Evolutionary conservation across 2,113 vertebrate genomes (phyloP), one percentile per base, ranked within the genome.

Genomic region (Thamnaconus septentrionalis): DNA sequence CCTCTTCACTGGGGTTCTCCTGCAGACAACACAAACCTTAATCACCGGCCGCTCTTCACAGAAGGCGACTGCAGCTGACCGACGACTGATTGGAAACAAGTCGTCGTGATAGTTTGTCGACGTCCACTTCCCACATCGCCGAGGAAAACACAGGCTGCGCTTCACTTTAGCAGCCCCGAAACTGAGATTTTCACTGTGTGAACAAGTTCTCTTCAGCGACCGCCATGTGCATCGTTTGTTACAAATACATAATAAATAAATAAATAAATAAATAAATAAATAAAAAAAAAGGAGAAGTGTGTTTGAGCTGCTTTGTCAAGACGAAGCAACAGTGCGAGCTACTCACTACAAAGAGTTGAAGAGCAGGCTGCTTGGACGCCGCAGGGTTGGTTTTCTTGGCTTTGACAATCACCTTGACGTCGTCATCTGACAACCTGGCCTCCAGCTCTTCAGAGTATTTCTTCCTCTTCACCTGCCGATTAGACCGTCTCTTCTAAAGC

Each of bases 1-100:
- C 97, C 87, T 99, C 97, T 85, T 99, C 97, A 87, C 93, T 96
- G 41, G 97, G 97, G 80, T 99, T 99, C 81, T 99, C 97, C 97
- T 99, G 41, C 1, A 64, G 51, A 73, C 18, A 31, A 2, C 18
- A 31, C 18, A 31, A 31, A 31, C 18, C 18, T 31, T 31, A 31
- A 31, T 31, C 18, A 31, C 18, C 18, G 2, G 18, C 18, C 18
- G 2, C 18, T 31, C 18, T 31, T 31, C 18, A 31, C 2, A 31
- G 18, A 2, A 31, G 18, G 18, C 18, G 18, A 31, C 18, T 31
- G 18, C 18, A 31, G 18, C 18, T 31, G 18, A 31, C 18, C 18
- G 18, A 31, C 18, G 18, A 31, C 18, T 31, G 18, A 31, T 31
- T 31, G 18, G 18, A 31, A 31, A 31, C 18, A 31, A n/a, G n/a